These are phyloP conservation scores for Seriola dumerili DNA, from an alignment of 2,113 vertebrate genomes.

Conservation along the genomic window DNA sequence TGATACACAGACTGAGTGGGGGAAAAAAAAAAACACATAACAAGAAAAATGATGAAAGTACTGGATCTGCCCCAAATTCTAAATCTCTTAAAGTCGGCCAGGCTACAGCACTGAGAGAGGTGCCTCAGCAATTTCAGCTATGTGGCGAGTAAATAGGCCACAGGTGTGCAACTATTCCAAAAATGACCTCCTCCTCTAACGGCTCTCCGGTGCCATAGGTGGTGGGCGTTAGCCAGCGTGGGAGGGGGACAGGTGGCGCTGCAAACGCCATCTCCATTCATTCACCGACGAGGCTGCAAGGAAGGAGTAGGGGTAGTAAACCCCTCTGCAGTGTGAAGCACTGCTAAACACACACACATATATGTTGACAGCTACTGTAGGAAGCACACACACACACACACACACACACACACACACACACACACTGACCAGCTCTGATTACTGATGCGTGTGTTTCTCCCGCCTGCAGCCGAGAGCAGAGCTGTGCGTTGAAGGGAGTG, in stretches of 20 bases:
- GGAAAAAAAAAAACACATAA: not conserved
- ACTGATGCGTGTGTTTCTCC: conserved; percentile 61
- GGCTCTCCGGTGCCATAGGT: conserved; percentile 5
- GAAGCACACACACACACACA: conserved; percentile 27
- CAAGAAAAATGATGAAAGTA: conserved; percentile 48
- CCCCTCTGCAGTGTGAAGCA: conserved; percentile 62
- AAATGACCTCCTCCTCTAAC: not conserved
- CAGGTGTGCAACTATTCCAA: conserved; percentile 56
- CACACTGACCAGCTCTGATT: conserved; percentile 50
- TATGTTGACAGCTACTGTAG: conserved; percentile 44
- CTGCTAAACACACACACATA: conserved; percentile 38
- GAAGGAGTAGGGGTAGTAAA: conserved; percentile 31
- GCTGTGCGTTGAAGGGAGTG: conserved; percentile 69
- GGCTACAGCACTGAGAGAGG: conserved; percentile 26
- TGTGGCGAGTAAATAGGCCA: conserved; percentile 47
- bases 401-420: conserved; percentile 30
- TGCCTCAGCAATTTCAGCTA: conserved; percentile 44
- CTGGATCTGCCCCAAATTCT: conserved; percentile 58
- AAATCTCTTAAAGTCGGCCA: conserved; percentile 46
- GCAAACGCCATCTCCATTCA: conserved; percentile 79
- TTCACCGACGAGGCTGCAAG: conserved; percentile 82
- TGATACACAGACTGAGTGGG: conserved; percentile 15
- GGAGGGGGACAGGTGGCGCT: conserved; percentile 56
- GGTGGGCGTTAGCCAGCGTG: conserved; percentile 14
- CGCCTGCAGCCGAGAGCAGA: conserved; percentile 52